Evolutionary conservation across 2,113 vertebrate genomes (phyloP).

Genomic region (Sceloporus tristichus): DNA sequence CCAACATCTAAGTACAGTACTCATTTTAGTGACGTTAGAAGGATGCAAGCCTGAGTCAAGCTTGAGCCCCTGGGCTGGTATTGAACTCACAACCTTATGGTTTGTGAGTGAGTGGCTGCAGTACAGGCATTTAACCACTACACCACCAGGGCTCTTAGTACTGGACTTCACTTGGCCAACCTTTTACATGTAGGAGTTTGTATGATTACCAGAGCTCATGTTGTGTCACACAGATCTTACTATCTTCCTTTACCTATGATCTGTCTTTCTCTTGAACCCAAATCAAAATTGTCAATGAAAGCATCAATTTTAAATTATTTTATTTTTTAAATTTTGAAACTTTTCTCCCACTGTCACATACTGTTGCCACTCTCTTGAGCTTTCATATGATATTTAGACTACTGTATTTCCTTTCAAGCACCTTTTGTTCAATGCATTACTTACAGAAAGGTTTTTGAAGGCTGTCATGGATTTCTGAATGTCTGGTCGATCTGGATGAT

Average conservation of each 20-base stretch:
- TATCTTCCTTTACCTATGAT: background rate
- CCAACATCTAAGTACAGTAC: no score
- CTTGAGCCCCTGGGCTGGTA: no score
- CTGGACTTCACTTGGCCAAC: background rate
- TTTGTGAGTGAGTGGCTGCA: no score
- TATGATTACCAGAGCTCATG: background rate
- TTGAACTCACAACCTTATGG: no score
- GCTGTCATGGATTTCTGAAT: conserved; percentile 96
- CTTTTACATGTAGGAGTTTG: background rate
- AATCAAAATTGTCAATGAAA: background rate
- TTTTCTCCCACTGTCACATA: background rate
- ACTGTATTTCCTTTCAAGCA: background rate
- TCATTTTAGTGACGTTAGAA: no score
- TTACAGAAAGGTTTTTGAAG: conserved; percentile 96
- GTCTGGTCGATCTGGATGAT: conserved; percentile 92
- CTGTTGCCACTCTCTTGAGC: background rate
- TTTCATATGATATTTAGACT: background rate
- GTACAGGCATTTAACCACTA: no score
- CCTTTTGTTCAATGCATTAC: conserved; percentile 47
- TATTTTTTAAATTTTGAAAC: background rate
- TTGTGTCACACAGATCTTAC: background rate
- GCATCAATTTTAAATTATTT: background rate
- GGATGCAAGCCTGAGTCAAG: no score
- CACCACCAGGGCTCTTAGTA: background rate
- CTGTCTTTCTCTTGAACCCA: background rate